A percentile compares a stretch with the other conserved stretches of the same genome.
Evolutionary conservation across 2,113 vertebrate species (phyloP).

Genomic region (Amazona vittata): DNA sequence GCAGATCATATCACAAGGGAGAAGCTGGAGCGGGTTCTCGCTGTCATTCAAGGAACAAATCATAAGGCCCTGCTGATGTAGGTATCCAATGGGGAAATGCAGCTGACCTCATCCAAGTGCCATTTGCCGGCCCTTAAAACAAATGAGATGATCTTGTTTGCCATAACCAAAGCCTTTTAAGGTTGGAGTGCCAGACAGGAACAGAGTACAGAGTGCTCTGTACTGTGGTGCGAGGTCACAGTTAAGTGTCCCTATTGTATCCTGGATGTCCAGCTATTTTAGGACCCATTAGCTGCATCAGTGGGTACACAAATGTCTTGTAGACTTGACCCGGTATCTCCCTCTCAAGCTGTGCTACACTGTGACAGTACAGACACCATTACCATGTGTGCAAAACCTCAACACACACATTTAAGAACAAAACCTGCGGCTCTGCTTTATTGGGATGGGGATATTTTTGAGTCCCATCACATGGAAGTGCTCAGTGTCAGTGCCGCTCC

Average conservation of each 20-base stretch:
- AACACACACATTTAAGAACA: neutral
- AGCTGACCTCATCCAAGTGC: neutral
- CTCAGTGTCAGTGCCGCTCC: neutral
- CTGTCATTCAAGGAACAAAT: slow-evolving; percentile 90
- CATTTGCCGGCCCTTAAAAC: neutral
- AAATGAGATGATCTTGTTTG: neutral
- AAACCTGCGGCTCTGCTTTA: neutral
- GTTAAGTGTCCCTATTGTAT: neutral
- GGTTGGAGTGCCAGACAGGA: neutral
- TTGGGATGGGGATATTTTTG: neutral
- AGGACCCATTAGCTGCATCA: neutral
- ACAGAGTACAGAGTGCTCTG: neutral
- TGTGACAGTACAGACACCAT: neutral
- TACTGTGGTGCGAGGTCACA: neutral
- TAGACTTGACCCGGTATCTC: neutral
- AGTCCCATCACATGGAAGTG: neutral
- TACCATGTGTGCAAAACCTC: neutral
- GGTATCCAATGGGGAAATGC: neutral
- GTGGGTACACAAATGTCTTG: neutral
- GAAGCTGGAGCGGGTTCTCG: slow-evolving; percentile 87
- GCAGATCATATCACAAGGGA: slow-evolving; percentile 90
- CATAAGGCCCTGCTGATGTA: slow-evolving; percentile 90
- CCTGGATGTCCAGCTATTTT: neutral
- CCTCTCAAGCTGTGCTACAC: neutral
- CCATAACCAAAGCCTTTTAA: neutral